Base-by-base conservation (phyloP, 2,888 invertebrate genomes). In the Leucoma salicis region DNA sequence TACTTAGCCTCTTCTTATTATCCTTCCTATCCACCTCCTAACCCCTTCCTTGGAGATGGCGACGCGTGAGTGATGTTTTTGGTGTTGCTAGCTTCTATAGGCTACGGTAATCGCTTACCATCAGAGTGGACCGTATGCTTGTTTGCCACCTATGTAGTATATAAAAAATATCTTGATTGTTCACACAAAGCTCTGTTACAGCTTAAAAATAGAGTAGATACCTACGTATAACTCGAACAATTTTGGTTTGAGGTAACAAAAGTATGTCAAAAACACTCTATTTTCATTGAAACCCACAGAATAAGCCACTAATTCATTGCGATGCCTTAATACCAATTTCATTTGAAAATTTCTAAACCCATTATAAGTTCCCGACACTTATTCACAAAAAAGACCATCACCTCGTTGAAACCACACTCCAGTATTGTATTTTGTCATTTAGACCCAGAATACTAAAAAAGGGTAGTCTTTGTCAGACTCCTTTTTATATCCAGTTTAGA, bases 361-460 rank as follows among this genome's bases (percentile, higher is more conserved):
- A 28, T 42, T 48, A 35, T 38, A 15, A 15, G 21, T 12, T 14
- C 14, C 11, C 12, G 36, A 42, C 37, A 10, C 29, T 2, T 29
- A 14, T 51, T 45, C 24, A 21, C 18, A 46, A 52, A 49, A n/a
- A 49, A 41, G 13, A 29, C 35, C 29, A 32, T 46, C 51, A 49
- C 46, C 49, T 56, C 53, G 53, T 59, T 55, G 39, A 52, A 54
- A 55, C 54, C 53, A 56, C 37, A 55, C 41, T 45, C 38, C 41
- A 34, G 46, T 47, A 57, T 56, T 59, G 54, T 69, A 46, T 66
- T 68, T 68, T 57, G 59, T 60, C 59, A 67, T 63, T 64, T 52
- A 56, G 49, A 56, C 47, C 53, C 57, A 41, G 52, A 66, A 63
- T 69, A 58, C 65, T 57, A 53, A 66, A 66, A 68, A 67, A 59